A percentile compares a stretch with the other conserved stretches of the same genome.
Conservation (phyloP, 2,888 invertebrate genomes). For the Ichneumoninae sp. region DNA sequence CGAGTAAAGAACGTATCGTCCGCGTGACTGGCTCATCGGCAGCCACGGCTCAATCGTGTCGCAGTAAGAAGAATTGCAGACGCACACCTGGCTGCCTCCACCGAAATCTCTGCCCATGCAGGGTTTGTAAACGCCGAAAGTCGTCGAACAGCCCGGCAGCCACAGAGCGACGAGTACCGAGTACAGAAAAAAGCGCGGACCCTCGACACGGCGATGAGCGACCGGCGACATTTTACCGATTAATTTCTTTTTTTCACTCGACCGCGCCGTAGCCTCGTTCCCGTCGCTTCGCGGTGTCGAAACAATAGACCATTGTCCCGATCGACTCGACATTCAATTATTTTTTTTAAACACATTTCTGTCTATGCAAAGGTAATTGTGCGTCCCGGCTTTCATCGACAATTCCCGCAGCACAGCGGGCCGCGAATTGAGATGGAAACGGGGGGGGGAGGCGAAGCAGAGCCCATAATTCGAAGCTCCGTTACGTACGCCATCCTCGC, state of each 20-base stretch:
- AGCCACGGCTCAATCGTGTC: conserved; percentile 86
- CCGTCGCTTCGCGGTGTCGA: not conserved
- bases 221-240: conserved; percentile 46
- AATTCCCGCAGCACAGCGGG: not conserved
- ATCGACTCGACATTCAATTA: conserved; percentile 1
- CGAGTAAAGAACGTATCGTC: conserved; percentile 41
- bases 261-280: not conserved
- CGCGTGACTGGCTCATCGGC: conserved; percentile 50
- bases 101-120: conserved; percentile 55
- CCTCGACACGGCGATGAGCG: not conserved
- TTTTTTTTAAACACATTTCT: not conserved
- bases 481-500: conserved; percentile 6
- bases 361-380: not conserved
- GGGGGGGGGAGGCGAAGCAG: not conserved
- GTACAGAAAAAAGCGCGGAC: not conserved
- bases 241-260: not conserved
- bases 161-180: conserved; percentile 2
- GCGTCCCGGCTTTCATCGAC: conserved; percentile 20
- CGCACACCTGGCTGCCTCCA: conserved; percentile 86
- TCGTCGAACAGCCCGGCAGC: conserved; percentile 7
- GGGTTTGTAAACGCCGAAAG: conserved; percentile 36
- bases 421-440: not conserved
- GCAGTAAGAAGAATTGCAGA: conserved; percentile 89
- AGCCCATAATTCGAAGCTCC: not conserved
- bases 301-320: conserved; percentile 33